Conservation (phyloP, 2,888 invertebrate genomes). For the Caenorhabditis macrosperma region DNA sequence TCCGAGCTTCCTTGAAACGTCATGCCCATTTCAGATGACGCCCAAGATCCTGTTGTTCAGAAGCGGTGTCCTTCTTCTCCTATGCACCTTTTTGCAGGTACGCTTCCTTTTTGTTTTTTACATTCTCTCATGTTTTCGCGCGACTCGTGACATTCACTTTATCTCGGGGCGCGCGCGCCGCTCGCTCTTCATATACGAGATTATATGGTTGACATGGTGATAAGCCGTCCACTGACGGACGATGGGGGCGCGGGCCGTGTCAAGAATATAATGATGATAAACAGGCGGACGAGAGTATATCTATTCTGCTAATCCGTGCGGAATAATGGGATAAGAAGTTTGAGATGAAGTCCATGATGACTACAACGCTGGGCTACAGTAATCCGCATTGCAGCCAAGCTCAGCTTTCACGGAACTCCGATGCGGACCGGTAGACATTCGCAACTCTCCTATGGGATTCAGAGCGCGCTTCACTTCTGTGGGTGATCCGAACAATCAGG, state of each 20-base stretch:
- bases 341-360: too few species aligned
- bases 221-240: conserved; percentile 1
- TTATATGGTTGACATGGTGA: conserved; percentile 15
- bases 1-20: not conserved
- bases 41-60: not conserved
- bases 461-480: not conserved
- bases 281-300: too few species aligned
- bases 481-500: conserved; percentile 24
- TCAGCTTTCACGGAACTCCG: conserved; percentile 46
- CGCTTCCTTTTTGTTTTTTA: not conserved
- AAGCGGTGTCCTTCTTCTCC: not conserved
- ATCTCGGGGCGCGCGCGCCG: not conserved
- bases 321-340: not conserved
- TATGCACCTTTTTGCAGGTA: conserved; percentile 17
- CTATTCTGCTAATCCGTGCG: not conserved
- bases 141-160: not conserved
- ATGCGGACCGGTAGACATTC: conserved; percentile 65
- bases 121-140: not conserved
- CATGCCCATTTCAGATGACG: not conserved
- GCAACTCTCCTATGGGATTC: conserved; percentile 46
- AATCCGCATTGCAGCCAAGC: conserved; percentile 38
- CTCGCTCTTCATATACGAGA: not conserved
- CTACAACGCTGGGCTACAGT: not conserved
- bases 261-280: not conserved
- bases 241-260: not conserved